phyloP scores from a whole-genome alignment of 2,113 vertebrate species.

The Ammodytes marinus region DNA sequence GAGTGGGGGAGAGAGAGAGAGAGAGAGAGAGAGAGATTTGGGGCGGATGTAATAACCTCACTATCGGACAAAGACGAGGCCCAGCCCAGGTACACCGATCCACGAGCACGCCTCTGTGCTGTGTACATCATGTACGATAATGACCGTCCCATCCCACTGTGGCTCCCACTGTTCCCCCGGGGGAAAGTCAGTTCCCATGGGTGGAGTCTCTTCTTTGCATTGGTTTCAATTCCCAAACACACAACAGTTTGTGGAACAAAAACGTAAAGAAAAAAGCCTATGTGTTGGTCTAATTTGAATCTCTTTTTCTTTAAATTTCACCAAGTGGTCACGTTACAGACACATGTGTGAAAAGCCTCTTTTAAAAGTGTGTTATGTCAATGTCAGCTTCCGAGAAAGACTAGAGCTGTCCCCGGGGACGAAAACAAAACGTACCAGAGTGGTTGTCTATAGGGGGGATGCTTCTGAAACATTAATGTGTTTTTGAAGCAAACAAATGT shows the following conservation, averaged over 20 bases:
- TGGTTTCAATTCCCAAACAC: slow-evolving; percentile 19
- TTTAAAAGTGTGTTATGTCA: slow-evolving; percentile 4
- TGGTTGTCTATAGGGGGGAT: not conserved
- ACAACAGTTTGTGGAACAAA: slow-evolving; percentile 16
- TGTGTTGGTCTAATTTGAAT: not conserved
- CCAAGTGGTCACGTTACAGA: not conserved
- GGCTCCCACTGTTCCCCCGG: not conserved
- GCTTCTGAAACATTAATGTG: not conserved
- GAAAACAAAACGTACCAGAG: slow-evolving; percentile 12
- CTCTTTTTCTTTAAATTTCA: slow-evolving; percentile 1
- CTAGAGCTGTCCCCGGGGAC: not conserved
- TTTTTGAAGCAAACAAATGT: slow-evolving; percentile 12
- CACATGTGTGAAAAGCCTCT: slow-evolving; percentile 14
- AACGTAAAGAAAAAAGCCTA: not conserved
- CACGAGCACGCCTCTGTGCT: not conserved
- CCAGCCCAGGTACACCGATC: slow-evolving; percentile 40
- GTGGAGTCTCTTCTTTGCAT: slow-evolving; percentile 5
- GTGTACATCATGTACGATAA: slow-evolving; percentile 32
- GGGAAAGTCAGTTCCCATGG: slow-evolving; percentile 33
- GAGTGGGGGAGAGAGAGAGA: not conserved
- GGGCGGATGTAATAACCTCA: slow-evolving; percentile 37
- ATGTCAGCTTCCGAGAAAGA: slow-evolving; percentile 9
- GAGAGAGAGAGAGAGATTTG: slow-evolving; percentile 7
- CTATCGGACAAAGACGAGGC: slow-evolving; percentile 42
- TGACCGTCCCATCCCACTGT: slow-evolving; percentile 17